These are phyloP conservation scores for Mellilla xanthometata DNA, from an alignment of 2,888 invertebrate species.

Conservation along the genomic window DNA sequence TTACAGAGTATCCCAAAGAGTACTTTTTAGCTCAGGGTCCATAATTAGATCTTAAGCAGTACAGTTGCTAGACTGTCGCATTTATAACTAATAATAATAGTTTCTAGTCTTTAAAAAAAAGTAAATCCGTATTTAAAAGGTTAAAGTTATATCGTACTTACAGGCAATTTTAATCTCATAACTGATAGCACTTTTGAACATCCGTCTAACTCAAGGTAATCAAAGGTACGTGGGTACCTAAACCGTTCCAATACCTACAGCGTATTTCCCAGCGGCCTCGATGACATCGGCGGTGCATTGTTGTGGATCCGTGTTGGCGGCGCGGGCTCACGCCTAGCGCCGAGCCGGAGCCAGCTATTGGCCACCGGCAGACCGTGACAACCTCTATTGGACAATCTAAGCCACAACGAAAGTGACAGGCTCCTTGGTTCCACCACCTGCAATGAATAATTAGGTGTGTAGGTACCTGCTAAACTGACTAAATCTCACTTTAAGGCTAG, in stretches of 20 bases:
- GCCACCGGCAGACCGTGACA: slow-evolving; percentile 76
- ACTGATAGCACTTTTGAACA: too few relatives aligned
- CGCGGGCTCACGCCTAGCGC: slow-evolving; percentile 63
- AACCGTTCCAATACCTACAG: not conserved
- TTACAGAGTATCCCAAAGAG: too few relatives aligned
- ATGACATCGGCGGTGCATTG: slow-evolving; percentile 37
- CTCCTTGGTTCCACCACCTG: slow-evolving; percentile 62
- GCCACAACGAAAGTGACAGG: slow-evolving; percentile 73
- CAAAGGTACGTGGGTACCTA: too few relatives aligned
- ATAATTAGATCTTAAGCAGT: too few relatives aligned
- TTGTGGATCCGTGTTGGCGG: slow-evolving; percentile 47
- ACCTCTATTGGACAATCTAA: slow-evolving; percentile 74
- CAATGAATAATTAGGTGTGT: slow-evolving; percentile 56
- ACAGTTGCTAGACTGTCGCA: too few relatives aligned
- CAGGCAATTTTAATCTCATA: too few relatives aligned
- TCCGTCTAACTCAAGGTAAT: too few relatives aligned
- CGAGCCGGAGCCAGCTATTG: slow-evolving; percentile 78
- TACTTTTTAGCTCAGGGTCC: too few relatives aligned
- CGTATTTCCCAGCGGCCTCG: slow-evolving; percentile 7
- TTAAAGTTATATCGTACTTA: too few relatives aligned
- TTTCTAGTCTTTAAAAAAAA: too few relatives aligned
- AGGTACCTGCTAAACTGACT: not conserved
- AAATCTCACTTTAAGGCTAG: not conserved
- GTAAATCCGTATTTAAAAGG: too few relatives aligned
- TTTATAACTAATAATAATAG: too few relatives aligned